A percentile compares a stretch with the other conserved stretches of the same genome.
phyloP scores from a whole-genome alignment of 2,888 invertebrate species.

The Mesorhabditis spiculigera region DNA sequence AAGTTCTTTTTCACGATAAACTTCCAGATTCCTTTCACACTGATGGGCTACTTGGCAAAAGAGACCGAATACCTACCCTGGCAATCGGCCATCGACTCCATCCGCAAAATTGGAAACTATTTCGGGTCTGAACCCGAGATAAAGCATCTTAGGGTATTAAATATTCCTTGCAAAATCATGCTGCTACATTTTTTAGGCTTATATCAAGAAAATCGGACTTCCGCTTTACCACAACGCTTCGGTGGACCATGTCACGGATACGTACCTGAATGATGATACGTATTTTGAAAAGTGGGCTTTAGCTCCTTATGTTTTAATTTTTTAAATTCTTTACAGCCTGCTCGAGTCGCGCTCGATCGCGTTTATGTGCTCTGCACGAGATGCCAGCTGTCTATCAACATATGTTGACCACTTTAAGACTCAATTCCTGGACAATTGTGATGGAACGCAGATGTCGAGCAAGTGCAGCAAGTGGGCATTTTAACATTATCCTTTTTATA shows the following conservation, averaged over 20 bases:
- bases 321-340: slow-evolving; percentile 18
- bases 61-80: slow-evolving; percentile 26
- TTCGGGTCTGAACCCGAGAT: slow-evolving; percentile 28
- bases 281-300: slow-evolving; percentile 43
- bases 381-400: slow-evolving; percentile 25
- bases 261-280: slow-evolving; percentile 30
- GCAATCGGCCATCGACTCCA: slow-evolving; percentile 13
- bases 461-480: slow-evolving; percentile 29
- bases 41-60: slow-evolving; percentile 25
- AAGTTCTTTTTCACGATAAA: neutral
- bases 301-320: neutral
- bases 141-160: neutral
- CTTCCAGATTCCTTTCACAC: slow-evolving; percentile 16
- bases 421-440: slow-evolving; percentile 30
- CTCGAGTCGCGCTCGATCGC: slow-evolving; percentile 24
- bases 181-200: slow-evolving; percentile 12
- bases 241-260: slow-evolving; percentile 23
- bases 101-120: slow-evolving; percentile 11
- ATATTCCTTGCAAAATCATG: neutral
- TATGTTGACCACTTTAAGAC: slow-evolving; percentile 20
- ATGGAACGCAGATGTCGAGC: slow-evolving; percentile 20
- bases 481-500: neutral
- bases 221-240: slow-evolving; percentile 17
- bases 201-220: slow-evolving; percentile 28
- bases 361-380: slow-evolving; percentile 27